Evolutionary conservation across 2,113 vertebrate species (phyloP).

Genomic region (Anser cygnoides): DNA sequence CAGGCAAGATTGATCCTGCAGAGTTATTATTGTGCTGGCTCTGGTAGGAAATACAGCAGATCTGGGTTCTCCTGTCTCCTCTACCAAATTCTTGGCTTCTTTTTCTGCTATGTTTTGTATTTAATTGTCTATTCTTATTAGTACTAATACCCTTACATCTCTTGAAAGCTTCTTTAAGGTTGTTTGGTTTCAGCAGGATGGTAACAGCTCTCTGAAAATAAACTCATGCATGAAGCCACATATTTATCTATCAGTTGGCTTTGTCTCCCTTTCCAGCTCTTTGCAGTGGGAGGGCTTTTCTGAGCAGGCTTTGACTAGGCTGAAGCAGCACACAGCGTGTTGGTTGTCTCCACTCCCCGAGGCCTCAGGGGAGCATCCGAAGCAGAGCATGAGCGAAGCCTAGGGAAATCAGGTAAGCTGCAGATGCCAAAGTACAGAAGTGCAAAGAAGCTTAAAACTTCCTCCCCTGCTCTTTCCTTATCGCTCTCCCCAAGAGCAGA

Average conservation of each 20-base stretch:
- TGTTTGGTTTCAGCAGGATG: background rate
- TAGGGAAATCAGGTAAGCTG: background rate
- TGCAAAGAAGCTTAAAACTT: background rate
- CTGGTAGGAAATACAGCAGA: background rate
- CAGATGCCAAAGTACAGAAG: background rate
- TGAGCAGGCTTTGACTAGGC: background rate
- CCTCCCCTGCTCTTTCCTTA: background rate
- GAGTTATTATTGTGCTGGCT: background rate
- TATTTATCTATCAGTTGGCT: background rate
- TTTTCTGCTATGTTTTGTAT: background rate
- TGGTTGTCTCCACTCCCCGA: background rate
- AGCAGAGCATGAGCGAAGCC: background rate
- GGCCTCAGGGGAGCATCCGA: background rate
- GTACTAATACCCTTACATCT: background rate
- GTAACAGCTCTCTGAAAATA: background rate
- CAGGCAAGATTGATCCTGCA: conserved; percentile 12
- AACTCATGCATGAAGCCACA: background rate
- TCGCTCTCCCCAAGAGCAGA: background rate
- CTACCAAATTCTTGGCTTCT: background rate
- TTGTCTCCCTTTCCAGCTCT: background rate
- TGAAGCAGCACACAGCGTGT: background rate
- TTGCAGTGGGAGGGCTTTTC: background rate
- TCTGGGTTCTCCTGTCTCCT: background rate
- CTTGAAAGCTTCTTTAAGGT: background rate
- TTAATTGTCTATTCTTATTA: background rate